These are phyloP conservation scores for Calliopum simillimum DNA, from an alignment of 2,888 invertebrate genomes.

Conservation along the genomic window DNA sequence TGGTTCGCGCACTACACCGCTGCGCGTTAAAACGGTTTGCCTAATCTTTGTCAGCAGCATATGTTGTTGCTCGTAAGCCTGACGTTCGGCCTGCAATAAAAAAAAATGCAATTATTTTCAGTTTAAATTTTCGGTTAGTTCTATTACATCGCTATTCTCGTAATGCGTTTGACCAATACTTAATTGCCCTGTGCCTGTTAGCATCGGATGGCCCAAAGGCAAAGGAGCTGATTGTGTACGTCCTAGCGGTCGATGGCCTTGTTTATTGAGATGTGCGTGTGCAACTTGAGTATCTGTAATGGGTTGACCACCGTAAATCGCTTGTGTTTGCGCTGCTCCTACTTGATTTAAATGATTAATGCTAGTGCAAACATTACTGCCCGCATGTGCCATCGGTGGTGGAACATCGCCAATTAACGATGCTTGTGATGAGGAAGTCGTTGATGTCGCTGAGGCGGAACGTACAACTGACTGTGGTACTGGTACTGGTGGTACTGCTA, in stretches of 20 bases:
- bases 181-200: constrained; percentile 69
- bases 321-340: constrained; percentile 47
- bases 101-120: not conserved
- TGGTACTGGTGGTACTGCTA: constrained; percentile 43
- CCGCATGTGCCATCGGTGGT: constrained; percentile 60
- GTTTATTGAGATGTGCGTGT: constrained; percentile 77
- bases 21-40: constrained; percentile 86
- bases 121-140: not conserved
- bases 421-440: constrained; percentile 62
- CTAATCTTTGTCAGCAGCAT: constrained; percentile 83
- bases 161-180: constrained; percentile 66
- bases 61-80: constrained; percentile 71
- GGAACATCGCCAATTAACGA: constrained; percentile 58
- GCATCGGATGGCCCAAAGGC: constrained; percentile 89
- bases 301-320: constrained; percentile 66
- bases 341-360: constrained; percentile 37
- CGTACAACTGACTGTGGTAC: constrained; percentile 68
- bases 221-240: constrained; percentile 95
- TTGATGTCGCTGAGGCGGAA: constrained; percentile 69
- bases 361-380: constrained; percentile 29
- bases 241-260: constrained; percentile 84
- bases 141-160: constrained; percentile 65
- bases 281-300: constrained; percentile 77
- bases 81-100: constrained; percentile 68
- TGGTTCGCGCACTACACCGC: constrained; percentile 70